A percentile compares a stretch with the other conserved stretches of the same genome.
phyloP scores from a whole-genome alignment of 2,888 invertebrate species.

The Octodonta nipae region DNA sequence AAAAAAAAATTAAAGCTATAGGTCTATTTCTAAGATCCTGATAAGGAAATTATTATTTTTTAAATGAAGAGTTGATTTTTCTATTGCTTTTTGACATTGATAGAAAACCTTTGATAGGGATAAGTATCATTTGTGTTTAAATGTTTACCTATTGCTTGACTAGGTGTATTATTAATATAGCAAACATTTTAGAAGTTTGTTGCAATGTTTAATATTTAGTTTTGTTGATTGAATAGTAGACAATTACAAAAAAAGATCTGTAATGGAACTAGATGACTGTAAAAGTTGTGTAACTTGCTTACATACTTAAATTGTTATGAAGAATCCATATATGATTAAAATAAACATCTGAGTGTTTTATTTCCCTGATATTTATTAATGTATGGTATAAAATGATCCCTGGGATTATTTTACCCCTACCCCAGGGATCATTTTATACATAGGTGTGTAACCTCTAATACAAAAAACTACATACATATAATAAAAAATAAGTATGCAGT shows the following conservation, averaged over 20 bases:
- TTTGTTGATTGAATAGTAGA: conserved; percentile 2
- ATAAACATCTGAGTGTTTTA: conserved; percentile 3
- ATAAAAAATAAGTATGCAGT: conserved; percentile 1
- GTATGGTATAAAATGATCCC: conserved; percentile 3
- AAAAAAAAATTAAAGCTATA: neutral
- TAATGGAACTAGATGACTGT: neutral
- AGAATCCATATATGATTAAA: conserved; percentile 3
- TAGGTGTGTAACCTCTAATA: conserved; percentile 1
- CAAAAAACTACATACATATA: neutral
- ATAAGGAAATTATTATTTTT: conserved; percentile 3
- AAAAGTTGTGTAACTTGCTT: conserved; percentile 4
- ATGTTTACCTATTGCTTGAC: conserved; percentile 3
- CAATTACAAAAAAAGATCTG: conserved; percentile 4
- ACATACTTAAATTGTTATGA: conserved; percentile 5
- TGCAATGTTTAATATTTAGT: conserved; percentile 3
- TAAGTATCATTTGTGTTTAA: conserved; percentile 3
- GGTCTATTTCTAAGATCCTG: conserved; percentile 3
- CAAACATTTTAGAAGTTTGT: conserved; percentile 4
- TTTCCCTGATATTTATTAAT: conserved; percentile 2
- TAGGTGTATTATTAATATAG: conserved; percentile 1
- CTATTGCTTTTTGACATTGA: conserved; percentile 3
- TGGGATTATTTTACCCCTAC: neutral
- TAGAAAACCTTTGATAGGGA: conserved; percentile 4
- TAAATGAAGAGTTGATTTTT: conserved; percentile 2
- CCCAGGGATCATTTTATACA: too few relatives aligned